These are phyloP conservation scores for Drosophila equinoxialis DNA, from an alignment of 1,140 invertebrate genomes.

Conservation along the genomic window DNA sequence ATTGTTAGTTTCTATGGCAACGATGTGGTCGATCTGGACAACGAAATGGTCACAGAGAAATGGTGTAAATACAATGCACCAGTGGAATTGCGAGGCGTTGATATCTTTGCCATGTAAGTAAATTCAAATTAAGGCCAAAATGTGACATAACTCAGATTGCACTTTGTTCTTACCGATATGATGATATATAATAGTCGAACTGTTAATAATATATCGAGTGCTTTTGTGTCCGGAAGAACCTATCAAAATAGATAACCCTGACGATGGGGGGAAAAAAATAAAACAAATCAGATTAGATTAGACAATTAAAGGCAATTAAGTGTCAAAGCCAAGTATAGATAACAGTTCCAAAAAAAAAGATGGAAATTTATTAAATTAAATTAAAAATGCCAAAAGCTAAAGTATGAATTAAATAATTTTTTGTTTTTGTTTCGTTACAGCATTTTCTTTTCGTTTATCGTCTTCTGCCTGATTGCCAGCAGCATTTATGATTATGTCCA, in stretches of 20 bases:
- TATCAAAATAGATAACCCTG: neutral
- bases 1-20: conserved; percentile 51
- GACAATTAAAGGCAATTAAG: conserved; percentile 10
- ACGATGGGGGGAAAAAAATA: neutral
- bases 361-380: neutral
- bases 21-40: conserved; percentile 27
- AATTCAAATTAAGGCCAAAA: no score
- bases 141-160: no score
- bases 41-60: conserved; percentile 44
- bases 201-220: no score
- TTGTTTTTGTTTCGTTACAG: conserved; percentile 7
- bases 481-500: conserved; percentile 74
- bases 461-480: conserved; percentile 66
- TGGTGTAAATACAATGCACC: conserved; percentile 72
- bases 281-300: neutral
- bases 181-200: no score
- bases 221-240: no score
- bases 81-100: conserved; percentile 62
- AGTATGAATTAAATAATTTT: no score
- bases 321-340: conserved; percentile 4
- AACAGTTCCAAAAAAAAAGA: neutral
- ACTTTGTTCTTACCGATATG: no score
- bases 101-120: conserved; percentile 79
- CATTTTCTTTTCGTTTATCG: conserved; percentile 67
- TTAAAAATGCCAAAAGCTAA: neutral